Evolutionary conservation across 92 coral and sea anemone species (phyloP).

Genomic region (Actinostola sp.): DNA sequence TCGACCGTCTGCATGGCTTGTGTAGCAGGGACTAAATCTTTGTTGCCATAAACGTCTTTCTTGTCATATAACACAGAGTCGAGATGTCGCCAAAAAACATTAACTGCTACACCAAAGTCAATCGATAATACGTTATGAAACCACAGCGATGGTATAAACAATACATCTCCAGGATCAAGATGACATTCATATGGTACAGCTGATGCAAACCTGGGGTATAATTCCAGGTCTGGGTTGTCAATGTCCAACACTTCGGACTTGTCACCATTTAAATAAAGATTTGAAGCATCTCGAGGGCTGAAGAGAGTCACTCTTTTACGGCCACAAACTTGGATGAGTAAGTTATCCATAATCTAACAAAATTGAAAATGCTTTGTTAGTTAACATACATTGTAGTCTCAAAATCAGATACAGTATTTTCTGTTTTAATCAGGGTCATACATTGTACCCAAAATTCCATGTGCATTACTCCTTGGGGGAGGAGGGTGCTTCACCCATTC

Average conservation of each 20-base stretch:
- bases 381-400: neutral
- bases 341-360: constrained; percentile 79
- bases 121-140: constrained; percentile 78
- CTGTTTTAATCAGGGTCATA: too few species aligned
- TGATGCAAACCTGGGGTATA: constrained; percentile 61
- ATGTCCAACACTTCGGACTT: constrained; percentile 81
- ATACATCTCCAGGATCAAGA: constrained; percentile 78
- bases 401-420: too few species aligned
- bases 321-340: constrained; percentile 75
- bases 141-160: constrained; percentile 88
- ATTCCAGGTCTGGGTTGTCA: constrained; percentile 67
- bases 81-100: constrained; percentile 88
- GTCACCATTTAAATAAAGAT: constrained; percentile 81
- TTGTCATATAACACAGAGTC: constrained; percentile 58
- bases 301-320: constrained; percentile 76
- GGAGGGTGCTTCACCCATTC: too few species aligned
- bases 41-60: constrained; percentile 84
- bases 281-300: constrained; percentile 79
- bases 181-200: constrained; percentile 62
- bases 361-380: neutral
- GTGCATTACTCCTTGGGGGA: too few species aligned
- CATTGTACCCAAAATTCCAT: too few species aligned
- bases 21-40: constrained; percentile 80
- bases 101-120: constrained; percentile 86
- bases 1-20: constrained; percentile 86